Evolutionary conservation across 1,140 invertebrate genomes (phyloP), one percentile per base, ranked within the genome.

Genomic region (Drosophila orena): DNA sequence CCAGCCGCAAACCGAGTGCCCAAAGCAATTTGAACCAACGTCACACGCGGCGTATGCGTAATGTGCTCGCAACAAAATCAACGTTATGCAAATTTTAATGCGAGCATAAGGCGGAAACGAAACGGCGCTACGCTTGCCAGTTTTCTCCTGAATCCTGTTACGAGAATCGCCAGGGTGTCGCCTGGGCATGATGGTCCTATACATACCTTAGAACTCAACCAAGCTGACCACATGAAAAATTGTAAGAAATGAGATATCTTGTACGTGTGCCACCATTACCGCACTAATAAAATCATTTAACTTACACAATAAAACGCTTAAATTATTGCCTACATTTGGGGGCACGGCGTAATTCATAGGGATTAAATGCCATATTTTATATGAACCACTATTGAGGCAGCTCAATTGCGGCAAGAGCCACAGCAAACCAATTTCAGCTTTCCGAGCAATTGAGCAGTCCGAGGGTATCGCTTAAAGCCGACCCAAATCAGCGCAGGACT

Each of bases 71-170:
- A 68, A 65, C 72, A 77, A 79, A 89, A 89, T 77, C 76, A 79
- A 88, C 84, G 68, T 83, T 89, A 89, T 89, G 84, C 80, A 80
- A 89, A 89, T 84, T 84, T 72, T 71, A 74, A 77, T 77, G 70
- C 53, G 47, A 72, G 75, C 83, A 88, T 69, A 79, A 81, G 79
- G 78, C 83, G 64, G 83, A 78, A 88, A 58, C 40, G 27, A 61
- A 71, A 71, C 76, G 62, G 40, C 77, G 59, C 54, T 27, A 46
- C 60, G 70, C 55, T 78, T 72, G 30, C 37, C 72, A 49, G 58
- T 44, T 61, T 64, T 64, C 66, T 64, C 79, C 65, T 49, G 37
- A 38, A 53, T 50, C 43, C 46, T 22, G n/a, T 10, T 37, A 53
- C n/a, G 17, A 12, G 14, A 30, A 73, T 59, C 4, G 7, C 14